Base-by-base conservation (phyloP, 2,888 invertebrate genomes). In the Latheticus oryzae region DNA sequence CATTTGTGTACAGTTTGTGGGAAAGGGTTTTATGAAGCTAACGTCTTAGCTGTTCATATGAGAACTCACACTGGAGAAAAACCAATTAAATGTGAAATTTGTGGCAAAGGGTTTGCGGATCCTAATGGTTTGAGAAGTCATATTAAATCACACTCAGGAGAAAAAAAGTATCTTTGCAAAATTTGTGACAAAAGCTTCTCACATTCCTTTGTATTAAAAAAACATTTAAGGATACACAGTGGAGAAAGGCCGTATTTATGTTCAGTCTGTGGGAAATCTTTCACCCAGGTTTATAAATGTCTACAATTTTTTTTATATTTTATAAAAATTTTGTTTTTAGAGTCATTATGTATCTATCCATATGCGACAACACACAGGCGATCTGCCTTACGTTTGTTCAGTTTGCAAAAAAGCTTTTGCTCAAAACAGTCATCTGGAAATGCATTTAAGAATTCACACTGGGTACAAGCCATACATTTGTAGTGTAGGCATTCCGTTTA, bases 311-410 rank as follows among this genome's bases (percentile, higher is more conserved):
- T 8, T 9, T 32, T 28, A 5, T 12, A 21, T 16, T 32, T 17
- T 30, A 11, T 48, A 17, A 8, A 7, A 30, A 1, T 16, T n/a
- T 16, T 9, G 3, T 33, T 71, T 70, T 48, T 54, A 74, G 74
- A 73, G 73, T 47, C 72, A 76, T 61, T 75, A 76, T 52, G 73
- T 76, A 3, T 61, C 70, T 3, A 61, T 74, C 33, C 75, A 76
- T 55, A 74, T 76, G 74, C 50, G 73, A 23, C 72, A 73, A 58
- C 75, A 76, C 54, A 75, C 74, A n/a, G 75, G 74, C 2, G 73
- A 74, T 56, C 56, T 73, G 12, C 73, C 74, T 0, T 76, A 64
- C 45, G 60, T 60, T 8, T 76, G 75, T 55, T 60, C 57, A 3
- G 58, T 69, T 12, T 76, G 76, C 40, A 62, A 65, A 11, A 75